phyloP scores from a whole-genome alignment of 2,888 invertebrate species.

The Dysmachus trigonus region DNA sequence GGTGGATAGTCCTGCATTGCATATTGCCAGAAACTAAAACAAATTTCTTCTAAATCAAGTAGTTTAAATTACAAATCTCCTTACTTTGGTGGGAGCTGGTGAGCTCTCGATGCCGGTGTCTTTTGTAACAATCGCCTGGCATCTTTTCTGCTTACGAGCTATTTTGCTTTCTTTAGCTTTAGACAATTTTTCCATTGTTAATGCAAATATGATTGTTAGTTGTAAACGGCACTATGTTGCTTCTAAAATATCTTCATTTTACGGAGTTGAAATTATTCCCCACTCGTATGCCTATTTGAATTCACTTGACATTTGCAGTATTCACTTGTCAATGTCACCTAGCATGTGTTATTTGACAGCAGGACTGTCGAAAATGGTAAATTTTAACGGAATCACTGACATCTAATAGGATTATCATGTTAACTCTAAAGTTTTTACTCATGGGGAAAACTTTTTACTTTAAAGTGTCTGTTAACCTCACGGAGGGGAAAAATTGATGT shows the following conservation, averaged over 20 bases:
- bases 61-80: background rate
- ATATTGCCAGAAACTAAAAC: constrained; percentile 67
- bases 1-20: constrained; percentile 87
- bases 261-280: too few relatives aligned
- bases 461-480: too few relatives aligned
- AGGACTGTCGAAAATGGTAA: background rate
- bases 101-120: constrained; percentile 63
- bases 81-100: constrained; percentile 61
- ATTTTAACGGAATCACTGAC: background rate
- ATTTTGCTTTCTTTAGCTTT: constrained; percentile 59
- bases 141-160: constrained; percentile 64
- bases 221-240: background rate
- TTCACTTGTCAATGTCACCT: background rate
- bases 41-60: background rate
- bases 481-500: too few relatives aligned
- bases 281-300: too few relatives aligned
- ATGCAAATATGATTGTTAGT: background rate
- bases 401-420: too few relatives aligned
- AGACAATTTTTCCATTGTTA: constrained; percentile 48
- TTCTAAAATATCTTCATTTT: too few relatives aligned
- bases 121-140: constrained; percentile 63
- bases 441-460: too few relatives aligned
- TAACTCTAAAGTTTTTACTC: too few relatives aligned
- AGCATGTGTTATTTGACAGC: background rate
- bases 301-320: background rate